Percentiles rank a stretch among this genome's conserved stretches.
Conservation (phyloP, 2,797 vertebrate species). For the Carduelis carduelis region DNA sequence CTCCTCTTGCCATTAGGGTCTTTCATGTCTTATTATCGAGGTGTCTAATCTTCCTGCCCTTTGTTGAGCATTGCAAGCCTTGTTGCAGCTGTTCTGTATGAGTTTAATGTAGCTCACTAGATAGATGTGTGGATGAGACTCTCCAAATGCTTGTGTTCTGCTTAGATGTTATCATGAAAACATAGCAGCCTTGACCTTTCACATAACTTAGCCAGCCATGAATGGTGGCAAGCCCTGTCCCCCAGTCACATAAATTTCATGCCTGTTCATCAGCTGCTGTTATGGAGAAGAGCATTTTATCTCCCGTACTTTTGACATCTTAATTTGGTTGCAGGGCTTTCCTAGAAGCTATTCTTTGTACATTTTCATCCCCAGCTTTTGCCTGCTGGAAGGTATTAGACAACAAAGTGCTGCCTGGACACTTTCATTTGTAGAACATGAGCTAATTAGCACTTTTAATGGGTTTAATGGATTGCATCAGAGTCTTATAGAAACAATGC, state of each 20-base stretch:
- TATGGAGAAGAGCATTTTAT: conserved; percentile 17
- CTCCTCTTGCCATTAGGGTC: conserved; percentile 8
- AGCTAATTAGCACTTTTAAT: conserved; percentile 50
- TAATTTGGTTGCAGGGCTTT: conserved; percentile 33
- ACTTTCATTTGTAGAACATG: conserved; percentile 16
- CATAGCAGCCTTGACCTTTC: conserved; percentile 66
- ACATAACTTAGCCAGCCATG: conserved; percentile 42
- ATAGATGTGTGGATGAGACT: conserved; percentile 47
- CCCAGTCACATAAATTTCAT: conserved; percentile 51
- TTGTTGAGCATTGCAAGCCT: conserved; percentile 42
- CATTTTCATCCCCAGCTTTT: background rate
- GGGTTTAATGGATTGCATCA: conserved; percentile 25
- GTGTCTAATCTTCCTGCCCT: conserved; percentile 60
- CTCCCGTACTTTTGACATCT: conserved; percentile 41
- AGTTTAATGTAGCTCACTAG: conserved; percentile 54
- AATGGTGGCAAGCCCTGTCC: conserved; percentile 52
- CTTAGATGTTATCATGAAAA: conserved; percentile 60
- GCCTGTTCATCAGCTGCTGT: conserved; percentile 60
- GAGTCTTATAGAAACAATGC: background rate
- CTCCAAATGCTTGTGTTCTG: conserved; percentile 55
- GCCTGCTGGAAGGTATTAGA: background rate
- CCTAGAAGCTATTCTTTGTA: background rate
- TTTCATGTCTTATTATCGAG: conserved; percentile 52
- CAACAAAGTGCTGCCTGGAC: background rate
- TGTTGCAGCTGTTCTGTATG: conserved; percentile 57